A percentile compares a stretch with the other conserved stretches of the same genome.
phyloP scores from a whole-genome alignment of 2,888 invertebrate genomes.

The Ametastegia equiseti region DNA sequence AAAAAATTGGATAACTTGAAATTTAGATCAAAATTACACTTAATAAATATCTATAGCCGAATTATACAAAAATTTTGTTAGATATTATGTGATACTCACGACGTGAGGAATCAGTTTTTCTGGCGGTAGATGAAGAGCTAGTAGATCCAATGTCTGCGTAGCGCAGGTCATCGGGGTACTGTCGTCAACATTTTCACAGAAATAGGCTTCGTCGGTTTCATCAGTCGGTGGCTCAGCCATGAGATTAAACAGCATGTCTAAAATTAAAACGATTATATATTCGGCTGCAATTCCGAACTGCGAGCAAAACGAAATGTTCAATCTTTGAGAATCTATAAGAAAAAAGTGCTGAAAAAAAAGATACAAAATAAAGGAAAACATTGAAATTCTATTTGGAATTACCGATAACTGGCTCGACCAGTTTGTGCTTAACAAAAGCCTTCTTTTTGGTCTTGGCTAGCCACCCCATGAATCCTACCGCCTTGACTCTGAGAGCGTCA shows the following conservation, averaged over 20 bases:
- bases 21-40: too few relatives aligned
- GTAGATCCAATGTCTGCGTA: conserved; percentile 85
- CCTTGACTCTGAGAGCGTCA: conserved; percentile 82
- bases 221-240: conserved; percentile 82
- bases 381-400: conserved; percentile 27
- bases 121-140: conserved; percentile 86
- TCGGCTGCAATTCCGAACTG: too few relatives aligned
- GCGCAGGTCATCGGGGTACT: conserved; percentile 83
- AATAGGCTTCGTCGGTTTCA: conserved; percentile 82
- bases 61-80: too few relatives aligned
- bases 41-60: too few relatives aligned
- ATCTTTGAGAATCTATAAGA: not conserved
- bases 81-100: conserved; percentile 76
- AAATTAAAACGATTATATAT: too few relatives aligned
- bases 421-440: conserved; percentile 83
- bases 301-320: conserved; percentile 72
- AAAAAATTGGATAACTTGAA: not conserved
- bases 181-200: conserved; percentile 80
- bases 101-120: conserved; percentile 86
- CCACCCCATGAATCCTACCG: conserved; percentile 83
- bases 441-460: conserved; percentile 85
- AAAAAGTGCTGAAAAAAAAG: conserved; percentile 11
- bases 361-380: not conserved
- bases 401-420: conserved; percentile 81
- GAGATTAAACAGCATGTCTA: conserved; percentile 82